Evolutionary conservation across 2,888 invertebrate genomes (phyloP), one percentile per base, ranked within the genome.

Genomic region (Lacanobia oleracea): DNA sequence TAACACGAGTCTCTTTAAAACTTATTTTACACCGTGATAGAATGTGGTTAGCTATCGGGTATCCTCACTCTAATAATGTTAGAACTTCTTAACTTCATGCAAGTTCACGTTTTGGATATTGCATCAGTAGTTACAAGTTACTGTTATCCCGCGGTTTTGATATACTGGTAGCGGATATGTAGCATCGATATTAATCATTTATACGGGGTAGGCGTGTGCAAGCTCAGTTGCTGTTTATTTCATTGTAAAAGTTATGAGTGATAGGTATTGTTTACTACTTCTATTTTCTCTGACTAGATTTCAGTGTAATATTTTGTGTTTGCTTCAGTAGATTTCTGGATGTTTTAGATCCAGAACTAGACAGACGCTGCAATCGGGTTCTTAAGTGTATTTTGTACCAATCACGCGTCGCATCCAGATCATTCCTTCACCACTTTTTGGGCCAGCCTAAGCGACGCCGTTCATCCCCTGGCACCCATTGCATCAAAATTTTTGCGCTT

Each of bases 61-160:
- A 68, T 45, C 6, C 33, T 56, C 18, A 48, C 48, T n/a, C 23
- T 59, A 70, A 59, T 66, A 48, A 65, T 50, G n/a, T 57, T 65
- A 27, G 27, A 81, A 78, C 71, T 75, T 65, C 45, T n/a, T 12
- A 37, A 67, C 48, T 75, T 67, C 48, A 54, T 48, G 45, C 54
- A 63, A 37, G 40, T 65, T 57, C 1, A 33, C 18, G 54, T 64
- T 48, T 76, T 12, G 21, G 45, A 51, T 81, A 54, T 76, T 77
- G 76, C 77, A 81, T 63, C 54, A 10, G 33, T 57, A 65, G 61
- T 59, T 64, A 61, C 12, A 64, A 68, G 77, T 77, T 53, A 33
- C 27, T 67, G 40, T 40, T 56, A 75, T 60, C 12, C 67, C 16
- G 12, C 21, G 33, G 9, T 7, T 48, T 2, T 23, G 18, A 18